Base-by-base conservation (phyloP, 1,140 invertebrate genomes). In the Bradysia coprophila region DNA sequence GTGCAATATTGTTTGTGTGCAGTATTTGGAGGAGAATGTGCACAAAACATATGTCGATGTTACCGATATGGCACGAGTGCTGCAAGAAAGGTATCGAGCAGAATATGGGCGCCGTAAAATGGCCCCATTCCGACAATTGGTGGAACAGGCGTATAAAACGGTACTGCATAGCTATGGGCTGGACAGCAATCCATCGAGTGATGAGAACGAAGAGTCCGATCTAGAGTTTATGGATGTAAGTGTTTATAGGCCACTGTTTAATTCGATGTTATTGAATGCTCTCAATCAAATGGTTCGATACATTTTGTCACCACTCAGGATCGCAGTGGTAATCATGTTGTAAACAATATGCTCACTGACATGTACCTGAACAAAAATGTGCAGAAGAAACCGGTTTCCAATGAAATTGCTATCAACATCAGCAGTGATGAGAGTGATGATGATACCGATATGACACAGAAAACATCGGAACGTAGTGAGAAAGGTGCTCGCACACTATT, bases 11-110 rank as follows among this genome's bases (percentile, higher is more conserved):
- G 3, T 40, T 44, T 33, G 1, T 15, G 18, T 46, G 28, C 8
- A 78, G 65, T 79, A 79, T 54, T 64, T 81, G 33, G 73, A 73
- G 44, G 75, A 78, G 49, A 76, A 78, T 60, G 73, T 76, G 46
- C 72, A 77, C 46, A 73, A 76, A 54, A 72, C 73, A 2, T 79
- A 73, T 48, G 69, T 82, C 41, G 75, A 81, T 68, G 71, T 81
- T 22, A 71, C 72, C 49, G 71, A 74, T 54, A 81, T 83, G 77
- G 75, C 77, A 48, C 73, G 75, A 53, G 65, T 70, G 48, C 65
- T 84, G 22, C 75, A 76, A 64, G 71, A 67, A 51, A 69, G 69
- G 48, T 81, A 77, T 57, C 66, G 69, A 16, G n/a, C n/a, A n/a
- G 78, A 83, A 49, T 83, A 83, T 59, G 67, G 64, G 38, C 70